phyloP scores from a whole-genome alignment of 2,888 invertebrate species.

The Allolobophora icterica region DNA sequence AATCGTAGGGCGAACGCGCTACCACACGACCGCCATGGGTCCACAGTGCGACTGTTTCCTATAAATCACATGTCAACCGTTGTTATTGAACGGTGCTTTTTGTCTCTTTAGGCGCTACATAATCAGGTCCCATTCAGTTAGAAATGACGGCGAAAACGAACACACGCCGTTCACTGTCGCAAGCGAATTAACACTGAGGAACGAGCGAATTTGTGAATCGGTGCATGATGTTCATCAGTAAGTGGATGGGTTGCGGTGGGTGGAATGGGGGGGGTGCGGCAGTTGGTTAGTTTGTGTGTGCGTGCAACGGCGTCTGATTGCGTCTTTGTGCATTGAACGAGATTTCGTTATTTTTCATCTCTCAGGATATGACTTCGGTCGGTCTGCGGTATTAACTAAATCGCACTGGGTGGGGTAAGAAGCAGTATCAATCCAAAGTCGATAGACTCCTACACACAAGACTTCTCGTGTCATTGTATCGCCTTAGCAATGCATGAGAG shows the following conservation, averaged over 20 bases:
- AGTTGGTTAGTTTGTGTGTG: neutral
- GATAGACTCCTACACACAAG: neutral
- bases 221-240: too few relatives aligned
- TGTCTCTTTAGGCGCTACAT: neutral
- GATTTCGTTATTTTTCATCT: constrained; percentile 17
- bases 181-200: too few relatives aligned
- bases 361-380: neutral
- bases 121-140: constrained; percentile 11
- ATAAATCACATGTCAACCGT: neutral
- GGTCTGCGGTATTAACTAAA: neutral
- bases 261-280: neutral
- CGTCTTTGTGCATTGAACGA: neutral
- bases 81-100: neutral
- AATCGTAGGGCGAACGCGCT: neutral
- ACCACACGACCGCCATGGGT: neutral
- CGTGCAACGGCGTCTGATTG: neutral
- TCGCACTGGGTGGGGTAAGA: neutral
- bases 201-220: too few relatives aligned
- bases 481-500: neutral
- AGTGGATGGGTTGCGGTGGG: neutral
- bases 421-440: neutral
- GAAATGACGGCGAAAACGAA: neutral
- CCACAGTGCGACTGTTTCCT: neutral
- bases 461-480: neutral
- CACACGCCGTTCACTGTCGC: too few relatives aligned